Evolutionary conservation across 2,113 vertebrate species (phyloP), one percentile per base, ranked within the genome.

Genomic region (Siphamia tubifer): DNA sequence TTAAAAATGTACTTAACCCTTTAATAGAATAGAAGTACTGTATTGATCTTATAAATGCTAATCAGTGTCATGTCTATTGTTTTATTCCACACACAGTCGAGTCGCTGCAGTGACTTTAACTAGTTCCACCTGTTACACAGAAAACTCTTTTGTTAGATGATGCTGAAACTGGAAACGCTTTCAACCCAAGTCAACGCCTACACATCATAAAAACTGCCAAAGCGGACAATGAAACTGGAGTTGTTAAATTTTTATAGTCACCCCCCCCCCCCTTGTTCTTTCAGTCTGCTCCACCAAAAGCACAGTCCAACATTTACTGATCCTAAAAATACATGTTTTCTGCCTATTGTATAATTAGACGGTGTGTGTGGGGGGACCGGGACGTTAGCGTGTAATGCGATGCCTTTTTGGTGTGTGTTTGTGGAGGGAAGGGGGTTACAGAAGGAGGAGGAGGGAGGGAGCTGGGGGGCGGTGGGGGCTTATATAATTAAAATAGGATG

Each of bases 291-390:
- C 44, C 71, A 20, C 58, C 32, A 15, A 20, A 45, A 60, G 69
- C 68, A 40, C 79, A 87, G 80, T 83, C 85, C 84, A 91, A 87
- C 88, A 89, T 90, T 88, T 88, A 89, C 86, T 79, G 84, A 83
- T 73, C 77, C 87, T 89, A 91, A 92, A 93, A 92, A 89, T 88
- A 91, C 79, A 86, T 75, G 74, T 84, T 89, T 89, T 91, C 85
- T 85, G 84, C 83, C 76, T 68, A 87, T 92, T 87, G 90, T 91
- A 85, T 90, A 92, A 91, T 92, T 89, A 90, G 78, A 90, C 54
- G 75, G 82, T 67, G 62, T 40, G n/a, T n/a, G n/a, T n/a, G n/a
- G 13, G 66, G 52, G 64, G 79, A 63, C 23, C 21, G 54, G 63
- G 85, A 84, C 84, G 90, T 62, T 70, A 72, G 81, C 60, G 64